Percentiles rank a stretch among this genome's conserved stretches.
Evolutionary conservation across 1,140 invertebrate species (phyloP).

Genomic region (Heliconius eleuchia): DNA sequence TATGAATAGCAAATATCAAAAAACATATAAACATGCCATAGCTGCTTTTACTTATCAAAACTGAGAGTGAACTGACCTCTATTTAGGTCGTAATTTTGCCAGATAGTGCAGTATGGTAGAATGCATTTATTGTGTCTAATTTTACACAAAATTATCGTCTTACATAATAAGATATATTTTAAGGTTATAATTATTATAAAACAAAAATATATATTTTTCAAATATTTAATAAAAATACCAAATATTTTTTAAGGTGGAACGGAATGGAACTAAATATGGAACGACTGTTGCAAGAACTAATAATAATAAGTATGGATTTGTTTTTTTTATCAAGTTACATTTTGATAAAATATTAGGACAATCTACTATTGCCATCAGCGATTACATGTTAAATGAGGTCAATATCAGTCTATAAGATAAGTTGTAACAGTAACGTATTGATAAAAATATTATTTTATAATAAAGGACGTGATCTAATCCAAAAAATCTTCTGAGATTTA

Average conservation of each 20-base stretch:
- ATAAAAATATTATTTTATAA: conserved; percentile 23
- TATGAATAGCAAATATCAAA: conserved; percentile 19
- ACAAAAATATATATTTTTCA: too few species aligned
- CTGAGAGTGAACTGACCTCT: conserved; percentile 40
- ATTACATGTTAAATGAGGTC: conserved; percentile 38
- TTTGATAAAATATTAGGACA: not conserved
- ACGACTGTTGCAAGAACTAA: too few species aligned
- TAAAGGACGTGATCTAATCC: not conserved
- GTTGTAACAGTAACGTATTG: conserved; percentile 18
- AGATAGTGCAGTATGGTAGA: conserved; percentile 3
- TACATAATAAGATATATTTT: not conserved
- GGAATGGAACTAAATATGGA: too few species aligned
- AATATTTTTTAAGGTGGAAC: too few species aligned
- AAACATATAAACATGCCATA: not conserved
- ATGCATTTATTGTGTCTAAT: not conserved
- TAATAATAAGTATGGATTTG: not conserved
- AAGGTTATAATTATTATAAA: too few species aligned
- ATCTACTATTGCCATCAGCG: conserved; percentile 16
- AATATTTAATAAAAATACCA: too few species aligned
- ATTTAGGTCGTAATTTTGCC: conserved; percentile 40
- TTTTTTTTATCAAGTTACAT: not conserved
- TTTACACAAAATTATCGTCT: not conserved
- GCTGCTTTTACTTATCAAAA: conserved; percentile 1
- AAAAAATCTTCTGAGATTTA: not conserved
- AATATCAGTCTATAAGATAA: conserved; percentile 42